These are phyloP conservation scores for Fringilla coelebs DNA, from an alignment of 2,797 vertebrate genomes.

Conservation along the genomic window DNA sequence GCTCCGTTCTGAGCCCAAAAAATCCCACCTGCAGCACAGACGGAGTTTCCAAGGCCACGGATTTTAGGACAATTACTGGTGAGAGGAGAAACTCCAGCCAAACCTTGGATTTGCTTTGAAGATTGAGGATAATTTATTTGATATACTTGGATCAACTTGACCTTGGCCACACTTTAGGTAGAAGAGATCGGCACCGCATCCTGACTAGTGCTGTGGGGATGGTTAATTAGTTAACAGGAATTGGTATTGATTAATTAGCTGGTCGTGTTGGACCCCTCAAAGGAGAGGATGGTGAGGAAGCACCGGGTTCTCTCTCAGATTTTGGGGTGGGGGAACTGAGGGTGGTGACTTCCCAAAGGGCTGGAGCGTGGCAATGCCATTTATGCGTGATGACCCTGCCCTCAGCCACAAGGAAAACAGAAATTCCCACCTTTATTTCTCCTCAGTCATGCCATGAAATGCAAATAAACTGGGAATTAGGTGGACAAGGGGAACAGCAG, in stretches of 20 bases:
- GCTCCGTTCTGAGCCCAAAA: neutral
- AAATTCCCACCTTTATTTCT: neutral
- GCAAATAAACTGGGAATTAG: neutral
- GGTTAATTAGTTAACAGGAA: neutral
- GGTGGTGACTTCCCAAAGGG: too few species aligned
- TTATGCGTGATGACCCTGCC: too few species aligned
- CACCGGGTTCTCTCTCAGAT: too few species aligned
- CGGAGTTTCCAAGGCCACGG: neutral
- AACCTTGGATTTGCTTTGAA: neutral
- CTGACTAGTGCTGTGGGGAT: neutral
- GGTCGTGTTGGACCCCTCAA: too few species aligned
- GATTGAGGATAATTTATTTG: neutral
- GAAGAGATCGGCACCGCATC: neutral
- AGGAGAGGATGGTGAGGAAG: too few species aligned
- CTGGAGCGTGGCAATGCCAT: too few species aligned
- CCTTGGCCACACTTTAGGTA: rapidly evolving
- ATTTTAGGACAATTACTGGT: neutral
- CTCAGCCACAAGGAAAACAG: neutral
- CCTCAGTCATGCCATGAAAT: neutral
- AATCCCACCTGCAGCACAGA: neutral
- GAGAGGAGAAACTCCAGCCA: neutral
- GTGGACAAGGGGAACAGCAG: neutral
- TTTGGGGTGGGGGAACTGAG: too few species aligned
- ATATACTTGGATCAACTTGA: neutral
- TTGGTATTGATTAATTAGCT: too few species aligned